A percentile compares a stretch with the other conserved stretches of the same genome.
Evolutionary conservation across 2,797 vertebrate genomes (phyloP).

Genomic region (Hydrolagus colliei): DNA sequence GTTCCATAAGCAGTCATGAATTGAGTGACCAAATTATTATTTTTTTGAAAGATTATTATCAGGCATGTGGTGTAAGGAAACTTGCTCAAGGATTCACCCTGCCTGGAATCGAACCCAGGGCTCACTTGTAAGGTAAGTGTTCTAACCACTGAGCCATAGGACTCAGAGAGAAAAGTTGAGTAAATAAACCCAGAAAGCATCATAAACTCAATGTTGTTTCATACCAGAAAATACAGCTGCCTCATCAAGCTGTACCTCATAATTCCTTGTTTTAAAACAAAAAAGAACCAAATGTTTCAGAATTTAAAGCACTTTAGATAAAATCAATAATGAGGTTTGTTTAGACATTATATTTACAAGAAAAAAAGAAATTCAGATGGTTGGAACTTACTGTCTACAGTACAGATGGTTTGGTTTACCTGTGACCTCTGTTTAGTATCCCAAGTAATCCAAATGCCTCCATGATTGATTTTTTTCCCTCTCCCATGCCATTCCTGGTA

Average conservation of each 20-base stretch:
- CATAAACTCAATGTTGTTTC: too few relatives aligned
- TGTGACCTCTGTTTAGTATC: constrained; percentile 16
- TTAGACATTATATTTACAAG: constrained; percentile 10
- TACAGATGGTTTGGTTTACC: constrained; percentile 26
- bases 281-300: background rate
- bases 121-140: too few relatives aligned
- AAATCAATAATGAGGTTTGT: background rate
- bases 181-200: too few relatives aligned
- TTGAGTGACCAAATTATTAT: too few relatives aligned
- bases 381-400: constrained; percentile 4
- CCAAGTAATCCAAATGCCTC: background rate
- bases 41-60: too few relatives aligned
- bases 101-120: too few relatives aligned
- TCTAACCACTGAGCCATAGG: too few relatives aligned
- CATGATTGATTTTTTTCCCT: background rate
- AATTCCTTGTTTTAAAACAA: background rate
- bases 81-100: too few relatives aligned
- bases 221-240: too few relatives aligned
- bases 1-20: too few relatives aligned
- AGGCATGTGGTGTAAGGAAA: too few relatives aligned
- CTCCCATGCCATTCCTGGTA: constrained; percentile 24
- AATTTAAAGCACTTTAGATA: background rate
- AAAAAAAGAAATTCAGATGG: background rate
- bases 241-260: background rate
- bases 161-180: too few relatives aligned